Evolutionary conservation across 2,797 vertebrate genomes (phyloP).

Genomic region (Enteromius thamalakanensis): DNA sequence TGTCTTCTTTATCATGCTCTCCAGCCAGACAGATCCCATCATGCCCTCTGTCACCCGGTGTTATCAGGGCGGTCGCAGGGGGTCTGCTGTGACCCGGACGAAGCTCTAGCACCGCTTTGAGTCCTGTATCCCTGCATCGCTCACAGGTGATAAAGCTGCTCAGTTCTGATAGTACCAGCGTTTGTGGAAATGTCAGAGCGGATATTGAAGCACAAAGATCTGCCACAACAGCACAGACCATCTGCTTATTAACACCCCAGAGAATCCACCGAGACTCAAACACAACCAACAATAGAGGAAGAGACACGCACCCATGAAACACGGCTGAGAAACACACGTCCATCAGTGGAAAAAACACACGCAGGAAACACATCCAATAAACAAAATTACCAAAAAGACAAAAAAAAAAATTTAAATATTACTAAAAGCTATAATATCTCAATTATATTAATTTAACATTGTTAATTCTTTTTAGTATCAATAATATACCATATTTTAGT

Average conservation of each 20-base stretch:
- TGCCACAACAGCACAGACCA: not conserved
- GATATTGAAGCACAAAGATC: constrained; percentile 11
- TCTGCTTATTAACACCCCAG: not conserved
- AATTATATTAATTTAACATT: too few relatives aligned
- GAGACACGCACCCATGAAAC: not conserved
- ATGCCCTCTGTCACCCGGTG: constrained; percentile 2
- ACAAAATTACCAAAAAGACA: too few relatives aligned
- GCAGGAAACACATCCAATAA: too few relatives aligned
- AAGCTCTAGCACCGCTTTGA: too few relatives aligned
- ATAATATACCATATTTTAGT: too few relatives aligned
- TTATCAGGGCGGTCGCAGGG: constrained; percentile 12
- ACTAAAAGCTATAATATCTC: too few relatives aligned
- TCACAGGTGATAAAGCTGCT: not conserved
- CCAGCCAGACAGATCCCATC: not conserved
- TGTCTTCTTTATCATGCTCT: constrained; percentile 1
- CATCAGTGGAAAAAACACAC: too few relatives aligned
- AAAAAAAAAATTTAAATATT: too few relatives aligned
- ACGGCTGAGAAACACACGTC: too few relatives aligned
- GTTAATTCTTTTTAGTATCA: too few relatives aligned
- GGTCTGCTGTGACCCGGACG: not conserved
- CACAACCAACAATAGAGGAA: not conserved
- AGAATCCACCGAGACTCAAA: not conserved
- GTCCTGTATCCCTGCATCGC: not conserved
- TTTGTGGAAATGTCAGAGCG: constrained; percentile 34
- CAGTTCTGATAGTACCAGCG: not conserved